A percentile compares a stretch with the other conserved stretches of the same genome.
Evolutionary conservation across 2,888 invertebrate genomes (phyloP).

Genomic region (Drosophila pseudotalamancana): DNA sequence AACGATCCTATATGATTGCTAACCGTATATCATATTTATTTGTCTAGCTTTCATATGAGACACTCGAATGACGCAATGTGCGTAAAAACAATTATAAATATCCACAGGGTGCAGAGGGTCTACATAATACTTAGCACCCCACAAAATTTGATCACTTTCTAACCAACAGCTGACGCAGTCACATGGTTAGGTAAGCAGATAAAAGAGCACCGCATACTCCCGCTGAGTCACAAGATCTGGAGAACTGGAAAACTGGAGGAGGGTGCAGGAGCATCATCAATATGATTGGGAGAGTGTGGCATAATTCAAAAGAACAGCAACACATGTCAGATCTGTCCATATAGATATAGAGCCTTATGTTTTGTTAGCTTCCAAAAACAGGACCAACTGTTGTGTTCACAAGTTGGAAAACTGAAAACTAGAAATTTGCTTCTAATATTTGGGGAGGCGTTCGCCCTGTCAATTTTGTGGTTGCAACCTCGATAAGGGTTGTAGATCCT

Average conservation of each 20-base stretch:
- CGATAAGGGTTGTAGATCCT: constrained; percentile 29
- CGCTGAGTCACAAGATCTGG: no score
- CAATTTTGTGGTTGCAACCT: constrained; percentile 5
- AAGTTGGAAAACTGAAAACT: constrained; percentile 13
- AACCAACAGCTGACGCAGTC: constrained; percentile 59
- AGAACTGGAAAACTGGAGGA: no score
- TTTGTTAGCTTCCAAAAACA: constrained; percentile 6
- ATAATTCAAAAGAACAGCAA: constrained; percentile 53
- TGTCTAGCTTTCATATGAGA: constrained; percentile 11
- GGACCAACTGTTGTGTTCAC: constrained; percentile 67
- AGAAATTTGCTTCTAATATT: no score
- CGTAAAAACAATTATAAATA: constrained; percentile 31
- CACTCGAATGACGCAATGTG: constrained; percentile 1
- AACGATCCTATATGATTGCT: not conserved
- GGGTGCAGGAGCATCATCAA: constrained; percentile 48
- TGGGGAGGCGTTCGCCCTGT: constrained; percentile 33
- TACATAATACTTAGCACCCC: constrained; percentile 38
- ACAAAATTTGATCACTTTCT: constrained; percentile 27
- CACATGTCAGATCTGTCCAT: constrained; percentile 44
- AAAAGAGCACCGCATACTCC: constrained; percentile 10
- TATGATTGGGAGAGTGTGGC: constrained; percentile 64
- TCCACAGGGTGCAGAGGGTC: constrained; percentile 54
- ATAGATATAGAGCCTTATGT: constrained; percentile 9
- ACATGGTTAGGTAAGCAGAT: constrained; percentile 19
- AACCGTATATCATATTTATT: constrained; percentile 31